Evolutionary conservation across 1,140 invertebrate species (phyloP).

Genomic region (Diachasma alloeum): DNA sequence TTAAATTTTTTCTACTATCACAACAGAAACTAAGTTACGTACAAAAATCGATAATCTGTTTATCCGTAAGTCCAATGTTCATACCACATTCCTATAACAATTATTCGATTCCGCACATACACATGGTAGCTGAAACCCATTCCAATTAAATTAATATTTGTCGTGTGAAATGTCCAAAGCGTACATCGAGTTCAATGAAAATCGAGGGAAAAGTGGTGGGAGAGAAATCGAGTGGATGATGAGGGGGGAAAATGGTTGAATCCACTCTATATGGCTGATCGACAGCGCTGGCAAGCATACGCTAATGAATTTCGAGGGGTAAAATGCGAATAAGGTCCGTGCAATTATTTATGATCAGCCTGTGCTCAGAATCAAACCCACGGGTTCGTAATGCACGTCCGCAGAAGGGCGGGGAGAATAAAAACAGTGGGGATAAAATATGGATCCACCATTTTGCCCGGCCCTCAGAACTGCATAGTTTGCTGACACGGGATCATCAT

Average conservation of each 20-base stretch:
- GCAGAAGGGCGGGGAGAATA: not conserved
- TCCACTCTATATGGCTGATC: not conserved
- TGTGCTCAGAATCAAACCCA: constrained; percentile 18
- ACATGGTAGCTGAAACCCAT: constrained; percentile 21
- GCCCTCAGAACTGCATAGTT: constrained; percentile 8
- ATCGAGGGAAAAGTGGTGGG: not conserved
- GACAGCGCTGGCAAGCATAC: not conserved
- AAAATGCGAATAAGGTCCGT: constrained; percentile 33
- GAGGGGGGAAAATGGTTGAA: not conserved
- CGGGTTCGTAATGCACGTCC: not conserved
- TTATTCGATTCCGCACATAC: not conserved
- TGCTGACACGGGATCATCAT: constrained; percentile 32
- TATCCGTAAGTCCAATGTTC: not conserved
- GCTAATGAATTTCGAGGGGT: constrained; percentile 15
- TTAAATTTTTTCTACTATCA: not conserved
- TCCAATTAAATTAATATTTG: constrained; percentile 39
- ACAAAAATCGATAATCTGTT: not conserved
- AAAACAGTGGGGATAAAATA: not conserved
- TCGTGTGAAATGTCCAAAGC: not conserved
- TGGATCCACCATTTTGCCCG: not conserved
- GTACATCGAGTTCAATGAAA: not conserved
- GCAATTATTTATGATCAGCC: constrained; percentile 35
- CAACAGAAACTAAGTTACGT: not conserved
- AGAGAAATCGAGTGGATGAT: not conserved
- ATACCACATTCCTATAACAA: not conserved